Conservation (phyloP, 1,140 invertebrate genomes). For the Aphis gossypii region DNA sequence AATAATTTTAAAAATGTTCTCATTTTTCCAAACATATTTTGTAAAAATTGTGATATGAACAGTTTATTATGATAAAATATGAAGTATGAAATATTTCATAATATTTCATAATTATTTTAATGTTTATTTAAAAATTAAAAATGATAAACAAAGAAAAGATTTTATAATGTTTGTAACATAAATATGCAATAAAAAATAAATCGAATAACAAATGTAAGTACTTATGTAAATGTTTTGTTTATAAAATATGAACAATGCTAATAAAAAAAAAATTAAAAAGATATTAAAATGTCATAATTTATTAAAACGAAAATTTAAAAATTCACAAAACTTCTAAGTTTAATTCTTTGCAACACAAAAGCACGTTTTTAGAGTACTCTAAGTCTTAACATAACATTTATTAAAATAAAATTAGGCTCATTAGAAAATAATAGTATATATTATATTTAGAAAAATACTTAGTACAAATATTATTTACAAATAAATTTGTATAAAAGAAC, state of each 20-base stretch:
- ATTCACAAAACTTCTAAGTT: background rate
- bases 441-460: background rate
- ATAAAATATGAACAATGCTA: background rate
- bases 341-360: background rate
- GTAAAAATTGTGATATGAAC: background rate
- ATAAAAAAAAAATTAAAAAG: background rate
- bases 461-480: background rate
- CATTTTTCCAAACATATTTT: too few species aligned
- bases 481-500: background rate
- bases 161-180: background rate
- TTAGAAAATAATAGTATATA: background rate
- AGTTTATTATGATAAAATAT: background rate
- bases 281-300: background rate
- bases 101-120: background rate
- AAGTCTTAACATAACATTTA: background rate
- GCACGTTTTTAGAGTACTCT: background rate
- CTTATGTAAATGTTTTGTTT: background rate
- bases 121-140: background rate
- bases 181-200: background rate
- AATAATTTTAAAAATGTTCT: too few species aligned
- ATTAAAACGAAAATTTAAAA: background rate
- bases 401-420: background rate
- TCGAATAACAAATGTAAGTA: background rate
- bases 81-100: background rate
- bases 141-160: background rate